Evolutionary conservation across 92 coral and sea anemone genomes (phyloP).

Genomic region (Nematostella vectensis): DNA sequence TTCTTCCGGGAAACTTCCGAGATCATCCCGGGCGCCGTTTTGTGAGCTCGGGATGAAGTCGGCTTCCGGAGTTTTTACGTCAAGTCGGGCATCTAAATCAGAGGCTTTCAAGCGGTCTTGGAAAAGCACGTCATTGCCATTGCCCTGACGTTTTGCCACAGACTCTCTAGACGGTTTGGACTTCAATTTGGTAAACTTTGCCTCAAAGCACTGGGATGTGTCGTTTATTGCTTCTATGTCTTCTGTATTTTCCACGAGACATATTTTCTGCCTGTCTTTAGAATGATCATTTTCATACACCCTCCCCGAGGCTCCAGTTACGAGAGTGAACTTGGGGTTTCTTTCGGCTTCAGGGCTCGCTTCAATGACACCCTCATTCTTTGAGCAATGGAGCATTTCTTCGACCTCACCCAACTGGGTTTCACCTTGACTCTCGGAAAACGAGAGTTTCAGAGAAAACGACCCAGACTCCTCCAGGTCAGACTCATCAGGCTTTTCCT

Average conservation of each 20-base stretch:
- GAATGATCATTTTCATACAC: not conserved
- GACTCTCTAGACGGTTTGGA: no score
- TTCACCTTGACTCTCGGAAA: constrained; percentile 55
- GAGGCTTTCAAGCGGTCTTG: not conserved
- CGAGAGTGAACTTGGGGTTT: not conserved
- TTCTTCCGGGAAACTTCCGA: not conserved
- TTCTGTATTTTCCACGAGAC: not conserved
- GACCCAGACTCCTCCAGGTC: constrained; percentile 30
- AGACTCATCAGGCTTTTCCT: not conserved
- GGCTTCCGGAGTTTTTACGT: constrained; percentile 19
- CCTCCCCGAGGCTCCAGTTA: not conserved
- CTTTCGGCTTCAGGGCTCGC: not conserved
- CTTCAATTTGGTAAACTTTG: not conserved
- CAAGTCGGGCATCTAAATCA: not conserved
- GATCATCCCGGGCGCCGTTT: not conserved
- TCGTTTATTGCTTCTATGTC: not conserved
- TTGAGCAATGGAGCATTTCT: not conserved
- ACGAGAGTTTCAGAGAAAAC: constrained; percentile 61
- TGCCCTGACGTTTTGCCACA: no score
- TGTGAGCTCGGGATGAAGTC: constrained; percentile 4
- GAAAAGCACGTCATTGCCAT: not conserved
- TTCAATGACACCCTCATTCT: not conserved
- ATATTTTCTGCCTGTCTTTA: not conserved
- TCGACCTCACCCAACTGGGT: constrained; percentile 10
- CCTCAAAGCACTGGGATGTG: not conserved